Percentiles rank a stretch among this genome's conserved stretches.
These are phyloP conservation scores for Odontothrips loti DNA, from an alignment of 2,888 invertebrate species.

Conservation along the genomic window DNA sequence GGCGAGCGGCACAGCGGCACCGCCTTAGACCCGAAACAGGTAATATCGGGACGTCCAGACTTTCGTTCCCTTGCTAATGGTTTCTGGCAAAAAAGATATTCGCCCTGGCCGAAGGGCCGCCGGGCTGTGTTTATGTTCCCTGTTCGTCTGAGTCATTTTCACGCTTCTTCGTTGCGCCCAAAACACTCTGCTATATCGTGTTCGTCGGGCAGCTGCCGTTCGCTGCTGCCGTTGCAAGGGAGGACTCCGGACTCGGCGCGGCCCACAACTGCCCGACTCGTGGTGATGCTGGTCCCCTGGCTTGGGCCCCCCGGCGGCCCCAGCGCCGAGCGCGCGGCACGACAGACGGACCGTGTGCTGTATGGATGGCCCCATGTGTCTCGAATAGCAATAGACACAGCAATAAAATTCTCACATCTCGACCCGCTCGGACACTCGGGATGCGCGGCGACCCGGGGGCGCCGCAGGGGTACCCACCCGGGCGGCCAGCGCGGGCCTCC, in stretches of 20 bases:
- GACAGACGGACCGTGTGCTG: not conserved
- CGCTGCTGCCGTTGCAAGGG: no score
- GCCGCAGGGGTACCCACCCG: not conserved
- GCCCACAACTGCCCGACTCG: no score
- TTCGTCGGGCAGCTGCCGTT: no score
- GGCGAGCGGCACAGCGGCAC: not conserved
- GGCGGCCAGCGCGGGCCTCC: not conserved
- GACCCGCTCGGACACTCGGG: not conserved
- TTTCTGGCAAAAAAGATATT: not conserved
- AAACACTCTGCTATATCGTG: not conserved
- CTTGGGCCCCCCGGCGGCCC: not conserved
- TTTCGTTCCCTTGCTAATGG: not conserved
- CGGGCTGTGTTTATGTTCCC: not conserved
- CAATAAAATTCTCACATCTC: constrained; percentile 19
- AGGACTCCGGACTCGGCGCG: no score
- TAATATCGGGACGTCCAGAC: not conserved
- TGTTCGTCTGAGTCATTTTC: not conserved
- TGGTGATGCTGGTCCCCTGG: no score
- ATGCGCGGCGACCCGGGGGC: not conserved
- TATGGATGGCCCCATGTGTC: constrained; percentile 19
- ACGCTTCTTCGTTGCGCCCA: not conserved
- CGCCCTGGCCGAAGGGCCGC: no score
- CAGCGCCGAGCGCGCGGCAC: not conserved
- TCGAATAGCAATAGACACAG: constrained; percentile 24
- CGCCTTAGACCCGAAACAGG: not conserved